A percentile compares a stretch with the other conserved stretches of the same genome.
Evolutionary conservation across 2,797 vertebrate species (phyloP).

Genomic region (Typhlichthys eigenmanni): DNA sequence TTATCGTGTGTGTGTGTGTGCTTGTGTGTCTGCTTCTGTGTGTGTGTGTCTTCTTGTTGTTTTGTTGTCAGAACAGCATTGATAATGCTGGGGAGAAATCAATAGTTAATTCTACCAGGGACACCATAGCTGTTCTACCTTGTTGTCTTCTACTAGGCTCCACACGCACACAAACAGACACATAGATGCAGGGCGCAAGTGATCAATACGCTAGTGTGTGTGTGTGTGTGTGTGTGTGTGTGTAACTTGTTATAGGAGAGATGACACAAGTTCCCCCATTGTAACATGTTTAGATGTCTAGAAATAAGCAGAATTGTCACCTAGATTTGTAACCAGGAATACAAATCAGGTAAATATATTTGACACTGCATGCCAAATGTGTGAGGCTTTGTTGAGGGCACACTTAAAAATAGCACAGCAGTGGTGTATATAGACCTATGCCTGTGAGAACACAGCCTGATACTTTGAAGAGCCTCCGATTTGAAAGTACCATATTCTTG

Average conservation of each 20-base stretch:
- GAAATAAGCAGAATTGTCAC: slow-evolving; percentile 21
- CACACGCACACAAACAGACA: slow-evolving; percentile 30
- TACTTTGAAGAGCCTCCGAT: not conserved
- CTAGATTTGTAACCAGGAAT: slow-evolving; percentile 26
- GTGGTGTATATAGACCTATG: not conserved
- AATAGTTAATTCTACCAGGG: slow-evolving; percentile 77
- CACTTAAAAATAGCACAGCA: no score
- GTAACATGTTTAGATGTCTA: slow-evolving; percentile 25
- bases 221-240: slow-evolving; percentile 18
- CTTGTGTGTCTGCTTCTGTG: slow-evolving; percentile 3
- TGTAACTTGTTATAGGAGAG: slow-evolving; percentile 14
- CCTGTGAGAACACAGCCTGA: not conserved
- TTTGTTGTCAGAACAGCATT: slow-evolving; percentile 70
- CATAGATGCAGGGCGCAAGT: slow-evolving; percentile 59
- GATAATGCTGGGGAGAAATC: slow-evolving; percentile 76
- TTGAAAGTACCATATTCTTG: slow-evolving; percentile 2
- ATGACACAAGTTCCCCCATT: slow-evolving; percentile 19
- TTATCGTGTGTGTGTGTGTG: not conserved
- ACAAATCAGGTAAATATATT: slow-evolving; percentile 18
- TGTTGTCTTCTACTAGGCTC: slow-evolving; percentile 52
- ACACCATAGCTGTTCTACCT: slow-evolving; percentile 69
- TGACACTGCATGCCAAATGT: no score
- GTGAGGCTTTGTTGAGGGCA: no score
- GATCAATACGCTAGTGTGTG: slow-evolving; percentile 65
- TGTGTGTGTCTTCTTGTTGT: slow-evolving; percentile 44